A percentile compares a stretch with the other conserved stretches of the same genome.
These are phyloP conservation scores for Pinna nobilis DNA, from an alignment of 1,140 invertebrate species.

Conservation along the genomic window DNA sequence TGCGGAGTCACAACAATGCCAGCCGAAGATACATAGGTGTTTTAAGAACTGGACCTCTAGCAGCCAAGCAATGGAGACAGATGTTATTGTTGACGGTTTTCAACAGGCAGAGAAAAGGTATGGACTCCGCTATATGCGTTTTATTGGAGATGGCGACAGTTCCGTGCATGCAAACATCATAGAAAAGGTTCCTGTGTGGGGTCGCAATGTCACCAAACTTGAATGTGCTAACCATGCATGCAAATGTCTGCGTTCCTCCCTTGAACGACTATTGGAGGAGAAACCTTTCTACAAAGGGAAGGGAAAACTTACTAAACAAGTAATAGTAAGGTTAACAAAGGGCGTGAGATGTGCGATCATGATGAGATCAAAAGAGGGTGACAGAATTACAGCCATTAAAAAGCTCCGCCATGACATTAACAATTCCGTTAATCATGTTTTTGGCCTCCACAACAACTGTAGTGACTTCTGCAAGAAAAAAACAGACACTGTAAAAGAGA, in stretches of 20 bases:
- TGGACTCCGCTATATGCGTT: conserved; percentile 66
- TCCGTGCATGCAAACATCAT: conserved; percentile 67
- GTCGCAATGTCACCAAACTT: conserved; percentile 69
- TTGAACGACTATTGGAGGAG: conserved; percentile 42
- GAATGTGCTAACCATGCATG: conserved; percentile 62
- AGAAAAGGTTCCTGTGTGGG: conserved; percentile 59
- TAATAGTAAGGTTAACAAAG: conserved; percentile 39
- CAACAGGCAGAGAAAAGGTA: conserved; percentile 64
- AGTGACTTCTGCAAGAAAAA: conserved; percentile 31
- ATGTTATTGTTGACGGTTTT: conserved; percentile 73
- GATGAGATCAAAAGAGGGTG: conserved; percentile 35
- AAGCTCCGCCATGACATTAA: conserved; percentile 32
- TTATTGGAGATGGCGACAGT: conserved; percentile 75
- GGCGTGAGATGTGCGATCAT: conserved; percentile 44
- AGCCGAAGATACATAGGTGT: conserved; percentile 27
- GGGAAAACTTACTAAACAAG: conserved; percentile 10
- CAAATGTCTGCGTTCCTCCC: conserved; percentile 69
- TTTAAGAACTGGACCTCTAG: conserved; percentile 64
- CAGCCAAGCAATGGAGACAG: conserved; percentile 74
- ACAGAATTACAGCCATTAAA: conserved; percentile 1
- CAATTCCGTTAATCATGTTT: conserved; percentile 33
- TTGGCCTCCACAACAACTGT: conserved; percentile 29
- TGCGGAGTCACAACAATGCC: neutral
- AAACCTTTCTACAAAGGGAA: conserved; percentile 41
- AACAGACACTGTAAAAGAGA: neutral